Base-by-base conservation (phyloP, 2,113 vertebrate genomes). In the Pungitius pungitius region DNA sequence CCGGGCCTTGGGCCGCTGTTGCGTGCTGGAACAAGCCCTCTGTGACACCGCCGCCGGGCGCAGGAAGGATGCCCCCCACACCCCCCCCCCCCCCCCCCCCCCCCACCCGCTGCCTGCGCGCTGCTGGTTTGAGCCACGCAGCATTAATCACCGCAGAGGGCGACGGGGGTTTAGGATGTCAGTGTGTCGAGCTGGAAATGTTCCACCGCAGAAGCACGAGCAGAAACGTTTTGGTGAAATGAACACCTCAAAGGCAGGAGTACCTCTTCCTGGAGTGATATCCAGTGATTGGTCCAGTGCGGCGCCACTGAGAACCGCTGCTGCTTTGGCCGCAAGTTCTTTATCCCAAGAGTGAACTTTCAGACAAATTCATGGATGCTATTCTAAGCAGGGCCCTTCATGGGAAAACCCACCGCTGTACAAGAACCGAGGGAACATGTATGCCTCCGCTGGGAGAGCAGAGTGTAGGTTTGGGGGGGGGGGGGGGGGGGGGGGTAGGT, bases 41-140 rank as follows among this genome's bases (percentile, higher is more conserved):
- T 24, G 52, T 87, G 86, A 91, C 81, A 85, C 83, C 63, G 80
- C 82, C 85, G 72, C 72, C 45, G 2, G 15, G 20, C 83, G 77
- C 89, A 90, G 91, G 92, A 94, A 92, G 91, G 90, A 94, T 92
- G 89, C 81, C 73, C 87, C 75, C 54, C n/a, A n/a, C n/a, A n/a
- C n/a, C n/a, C n/a, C n/a, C n/a, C n/a, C n/a, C n/a, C n/a, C n/a
- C n/a, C n/a, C n/a, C n/a, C n/a, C n/a, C n/a, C n/a, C n/a, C n/a
- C n/a, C n/a, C n/a, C n/a, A n/a, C n/a, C 30, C 30, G 35, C 71
- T 51, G 60, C 79, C 80, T 80, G 78, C 63, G 79, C 81, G 81
- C 78, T 77, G 75, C 85, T 70, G 52, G 73, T 87, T 80, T 67
- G 62, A 74, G 78, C 72, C 78, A 67, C 54, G 39, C 66, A 56